phyloP scores from a whole-genome alignment of 2,888 invertebrate species.

The Ophraella communa region DNA sequence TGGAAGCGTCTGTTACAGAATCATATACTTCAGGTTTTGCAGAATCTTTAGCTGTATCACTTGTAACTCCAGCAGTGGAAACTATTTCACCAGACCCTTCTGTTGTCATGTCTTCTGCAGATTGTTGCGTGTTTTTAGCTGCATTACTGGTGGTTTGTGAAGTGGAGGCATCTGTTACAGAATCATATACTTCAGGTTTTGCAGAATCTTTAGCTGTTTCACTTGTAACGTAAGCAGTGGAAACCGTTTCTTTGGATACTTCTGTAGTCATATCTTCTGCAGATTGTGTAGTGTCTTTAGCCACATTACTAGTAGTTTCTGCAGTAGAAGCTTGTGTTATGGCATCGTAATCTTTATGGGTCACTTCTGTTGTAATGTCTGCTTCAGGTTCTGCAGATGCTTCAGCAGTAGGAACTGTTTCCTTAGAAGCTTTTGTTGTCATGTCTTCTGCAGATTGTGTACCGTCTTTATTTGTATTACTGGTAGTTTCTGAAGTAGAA shows the following conservation, averaged over 20 bases:
- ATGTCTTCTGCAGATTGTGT: slow-evolving; percentile 33
- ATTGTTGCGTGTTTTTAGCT: slow-evolving; percentile 11
- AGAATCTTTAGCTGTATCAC: slow-evolving; percentile 9
- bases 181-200: slow-evolving; percentile 4
- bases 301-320: slow-evolving; percentile 5
- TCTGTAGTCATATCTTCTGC: not conserved
- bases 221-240: not conserved
- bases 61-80: not conserved
- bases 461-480: too few species aligned
- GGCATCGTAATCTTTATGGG: too few species aligned
- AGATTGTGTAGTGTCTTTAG: not conserved
- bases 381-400: not conserved
- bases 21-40: slow-evolving; percentile 5
- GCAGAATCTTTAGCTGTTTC: slow-evolving; percentile 7
- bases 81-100: slow-evolving; percentile 17
- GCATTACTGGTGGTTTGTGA: slow-evolving; percentile 13
- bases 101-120: slow-evolving; percentile 16
- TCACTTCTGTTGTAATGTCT: too few species aligned
- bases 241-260: not conserved
- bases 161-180: not conserved
- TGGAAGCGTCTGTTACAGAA: not conserved
- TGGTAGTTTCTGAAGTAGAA: too few species aligned
- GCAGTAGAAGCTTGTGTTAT: not conserved
- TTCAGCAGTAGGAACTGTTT: not conserved
- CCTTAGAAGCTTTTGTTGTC: slow-evolving; percentile 37